Base-by-base conservation (phyloP, 2,888 invertebrate species). In the Ophonus ardosiacus region DNA sequence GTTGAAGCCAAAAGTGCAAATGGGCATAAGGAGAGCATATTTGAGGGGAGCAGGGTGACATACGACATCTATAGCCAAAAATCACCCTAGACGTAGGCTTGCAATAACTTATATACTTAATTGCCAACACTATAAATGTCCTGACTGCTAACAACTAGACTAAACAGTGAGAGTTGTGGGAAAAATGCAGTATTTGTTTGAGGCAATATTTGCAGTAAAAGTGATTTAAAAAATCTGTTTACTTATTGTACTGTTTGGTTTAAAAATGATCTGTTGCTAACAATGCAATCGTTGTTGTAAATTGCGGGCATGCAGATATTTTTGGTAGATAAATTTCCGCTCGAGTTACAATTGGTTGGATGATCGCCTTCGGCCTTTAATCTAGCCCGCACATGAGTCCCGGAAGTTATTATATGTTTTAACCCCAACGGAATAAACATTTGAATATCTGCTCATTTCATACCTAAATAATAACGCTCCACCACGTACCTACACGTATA, bases 351-450 rank as follows among this genome's bases (percentile, higher is more conserved):
- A 56, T 74, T 74, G 74, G 51, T 74, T 74, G 74, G 51, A 7
- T 18, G 18, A 74, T 74, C 51, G 74, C 74, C 74, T 74, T 74
- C 18, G 51, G 74, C 74, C 18, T 51, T 10, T 74, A 74, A 74
- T 74, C 51, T 18, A 74, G 71, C 51, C 18, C 7, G 17, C 74
- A 51, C 13, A 51, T 51, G 43, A 10, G 51, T 74, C 43, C 74
- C 51, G 74, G 74, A 74, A 74, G 51, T 74, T 74, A 74, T 74
- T 74, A 74, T 74, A 74, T 74, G 74, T 24, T 74, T 56, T 74
- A 51, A 74, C 74, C 74, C 74, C 74, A 51, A 17, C 15, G 74
- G 74, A 74, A 74, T 74, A 74, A 74, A 74, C 74, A 74, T 74
- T 74, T 74, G 74, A 51, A 74, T 74, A 74, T 74, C 21, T 51